These are phyloP conservation scores for Nothocercus nigrocapillus DNA, from an alignment of 2,113 vertebrate species.

Conservation along the genomic window DNA sequence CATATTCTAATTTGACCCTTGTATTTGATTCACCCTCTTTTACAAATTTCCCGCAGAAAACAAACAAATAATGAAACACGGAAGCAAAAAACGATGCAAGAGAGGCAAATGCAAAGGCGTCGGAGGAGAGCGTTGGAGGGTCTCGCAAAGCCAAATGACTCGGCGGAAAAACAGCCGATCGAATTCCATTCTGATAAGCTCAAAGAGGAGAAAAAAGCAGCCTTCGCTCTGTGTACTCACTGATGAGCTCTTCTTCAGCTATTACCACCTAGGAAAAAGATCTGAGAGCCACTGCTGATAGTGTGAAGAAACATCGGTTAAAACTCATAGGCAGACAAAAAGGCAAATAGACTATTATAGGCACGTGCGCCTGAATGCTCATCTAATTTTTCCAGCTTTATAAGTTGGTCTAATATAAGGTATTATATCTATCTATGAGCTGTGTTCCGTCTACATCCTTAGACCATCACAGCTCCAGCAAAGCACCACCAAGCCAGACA, in stretches of 20 bases:
- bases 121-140: neutral
- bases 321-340: constrained; percentile 36
- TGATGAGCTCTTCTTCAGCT: constrained; percentile 49
- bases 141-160: neutral
- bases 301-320: constrained; percentile 55
- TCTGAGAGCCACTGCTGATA: constrained; percentile 49
- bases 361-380: constrained; percentile 1
- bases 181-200: neutral
- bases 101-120: neutral
- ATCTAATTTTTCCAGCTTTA: constrained; percentile 31
- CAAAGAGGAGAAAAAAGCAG: neutral
- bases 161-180: neutral
- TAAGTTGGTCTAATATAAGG: neutral
- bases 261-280: constrained; percentile 20
- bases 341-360: neutral
- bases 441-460: neutral
- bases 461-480: neutral
- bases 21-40: neutral
- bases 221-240: neutral
- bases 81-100: neutral
- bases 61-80: neutral
- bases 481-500: neutral
- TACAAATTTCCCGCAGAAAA: neutral
- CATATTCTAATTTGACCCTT: neutral
- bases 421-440: neutral